A percentile compares a stretch with the other conserved stretches of the same genome.
Conservation (phyloP, 2,888 invertebrate genomes). For the Agonopterix heracliana region DNA sequence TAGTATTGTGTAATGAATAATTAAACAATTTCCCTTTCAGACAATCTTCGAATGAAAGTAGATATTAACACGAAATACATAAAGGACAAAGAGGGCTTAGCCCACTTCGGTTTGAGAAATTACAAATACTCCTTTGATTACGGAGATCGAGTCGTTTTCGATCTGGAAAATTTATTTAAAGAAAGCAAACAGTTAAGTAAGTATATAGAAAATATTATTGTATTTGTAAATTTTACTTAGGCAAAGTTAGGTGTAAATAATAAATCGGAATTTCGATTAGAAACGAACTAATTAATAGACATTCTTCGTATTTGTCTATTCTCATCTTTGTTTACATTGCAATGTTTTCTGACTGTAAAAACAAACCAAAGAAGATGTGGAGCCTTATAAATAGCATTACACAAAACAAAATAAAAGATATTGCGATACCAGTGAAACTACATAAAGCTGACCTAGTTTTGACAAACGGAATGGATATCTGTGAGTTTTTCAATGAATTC, state of each 20-base stretch:
- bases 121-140: conserved; percentile 62
- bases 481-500: too few relatives aligned
- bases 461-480: too few relatives aligned
- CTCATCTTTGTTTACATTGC: not conserved
- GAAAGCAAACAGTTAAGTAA: conserved; percentile 63
- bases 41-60: conserved; percentile 18
- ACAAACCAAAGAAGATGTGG: too few relatives aligned
- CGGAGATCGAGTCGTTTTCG: conserved; percentile 56
- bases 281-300: not conserved
- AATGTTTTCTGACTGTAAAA: too few relatives aligned
- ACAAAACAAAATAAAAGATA: too few relatives aligned
- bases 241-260: too few relatives aligned
- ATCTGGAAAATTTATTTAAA: conserved; percentile 58
- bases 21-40: conserved; percentile 10
- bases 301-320: not conserved
- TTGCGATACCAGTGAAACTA: too few relatives aligned
- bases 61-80: conserved; percentile 19
- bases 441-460: too few relatives aligned
- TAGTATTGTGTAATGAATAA: not conserved
- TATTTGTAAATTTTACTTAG: not conserved
- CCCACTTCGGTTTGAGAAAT: conserved; percentile 32
- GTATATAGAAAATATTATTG: conserved; percentile 24
- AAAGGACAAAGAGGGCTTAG: conserved; percentile 14
- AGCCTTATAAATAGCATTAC: too few relatives aligned
- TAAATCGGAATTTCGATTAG: too few relatives aligned